Percentiles rank a stretch among this genome's conserved stretches.
phyloP scores from a whole-genome alignment of 37 sponge, comb jelly and placozoan species.

The Dysidea cf. avara region DNA sequence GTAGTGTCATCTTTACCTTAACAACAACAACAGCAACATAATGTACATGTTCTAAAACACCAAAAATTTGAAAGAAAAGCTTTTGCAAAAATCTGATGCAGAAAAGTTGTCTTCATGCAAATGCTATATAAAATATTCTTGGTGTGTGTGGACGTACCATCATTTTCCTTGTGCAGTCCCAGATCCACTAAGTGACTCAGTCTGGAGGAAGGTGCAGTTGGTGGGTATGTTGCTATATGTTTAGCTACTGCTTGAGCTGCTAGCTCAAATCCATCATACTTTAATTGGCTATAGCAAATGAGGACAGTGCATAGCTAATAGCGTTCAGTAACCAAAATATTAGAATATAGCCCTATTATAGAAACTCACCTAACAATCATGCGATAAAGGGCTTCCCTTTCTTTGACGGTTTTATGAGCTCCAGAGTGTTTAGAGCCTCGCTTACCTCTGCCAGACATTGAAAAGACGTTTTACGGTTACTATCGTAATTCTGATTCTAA shows the following conservation, averaged over 20 bases:
- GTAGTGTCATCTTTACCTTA: background rate
- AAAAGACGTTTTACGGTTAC: too few relatives aligned
- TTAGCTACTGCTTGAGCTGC: conserved; percentile 65
- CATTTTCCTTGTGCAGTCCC: conserved; percentile 68
- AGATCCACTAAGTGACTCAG: conserved; percentile 77
- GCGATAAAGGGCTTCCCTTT: conserved; percentile 76
- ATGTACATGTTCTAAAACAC: too few relatives aligned
- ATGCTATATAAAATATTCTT: too few relatives aligned
- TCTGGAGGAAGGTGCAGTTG: conserved; percentile 72
- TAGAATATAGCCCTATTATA: too few relatives aligned
- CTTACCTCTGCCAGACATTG: too few relatives aligned
- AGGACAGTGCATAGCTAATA: background rate
- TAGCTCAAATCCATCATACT: conserved; percentile 84
- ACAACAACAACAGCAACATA: background rate
- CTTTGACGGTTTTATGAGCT: conserved; percentile 23
- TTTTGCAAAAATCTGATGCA: too few relatives aligned
- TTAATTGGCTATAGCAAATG: conserved; percentile 61
- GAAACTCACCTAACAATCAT: conserved; percentile 77
- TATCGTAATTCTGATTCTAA: too few relatives aligned
- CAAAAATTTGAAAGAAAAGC: too few relatives aligned
- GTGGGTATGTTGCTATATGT: conserved; percentile 52
- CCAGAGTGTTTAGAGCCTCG: background rate
- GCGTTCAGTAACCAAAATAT: too few relatives aligned
- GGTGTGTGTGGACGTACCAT: too few relatives aligned
- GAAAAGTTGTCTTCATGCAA: too few relatives aligned